Conservation (phyloP, 2,797 vertebrate species). For the Muscicapa striata region DNA sequence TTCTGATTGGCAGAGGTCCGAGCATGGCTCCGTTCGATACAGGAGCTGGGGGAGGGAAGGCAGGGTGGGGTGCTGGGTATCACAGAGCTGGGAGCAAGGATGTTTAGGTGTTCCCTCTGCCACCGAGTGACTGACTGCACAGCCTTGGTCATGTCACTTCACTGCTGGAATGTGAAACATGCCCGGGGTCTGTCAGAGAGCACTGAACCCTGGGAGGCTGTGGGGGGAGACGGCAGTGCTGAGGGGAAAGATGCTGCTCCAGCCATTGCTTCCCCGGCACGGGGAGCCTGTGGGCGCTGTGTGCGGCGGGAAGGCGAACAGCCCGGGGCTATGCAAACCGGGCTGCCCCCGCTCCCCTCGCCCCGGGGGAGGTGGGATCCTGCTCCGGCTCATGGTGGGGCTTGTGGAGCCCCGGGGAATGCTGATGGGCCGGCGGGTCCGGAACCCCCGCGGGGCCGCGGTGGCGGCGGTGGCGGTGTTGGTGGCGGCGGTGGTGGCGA, state of each 20-base stretch:
- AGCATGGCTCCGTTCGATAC: neutral
- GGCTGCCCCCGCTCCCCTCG: neutral
- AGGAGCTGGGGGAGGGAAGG: neutral
- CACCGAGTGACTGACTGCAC: neutral
- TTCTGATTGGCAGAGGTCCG: neutral
- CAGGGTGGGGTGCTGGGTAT: neutral
- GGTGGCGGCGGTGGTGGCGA: neutral
- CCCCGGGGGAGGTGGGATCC: neutral
- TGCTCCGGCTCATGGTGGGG: neutral
- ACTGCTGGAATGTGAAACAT: neutral
- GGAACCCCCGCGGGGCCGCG: neutral
- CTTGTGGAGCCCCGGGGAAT: neutral
- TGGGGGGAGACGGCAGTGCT: rapidly evolving
- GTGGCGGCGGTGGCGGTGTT: too few relatives aligned
- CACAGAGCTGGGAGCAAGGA: neutral
- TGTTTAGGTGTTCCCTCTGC: neutral
- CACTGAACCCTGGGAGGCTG: neutral
- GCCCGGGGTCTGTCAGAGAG: neutral
- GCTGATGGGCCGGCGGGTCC: neutral
- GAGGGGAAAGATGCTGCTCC: neutral
- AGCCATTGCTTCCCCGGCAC: neutral
- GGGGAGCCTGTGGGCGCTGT: neutral
- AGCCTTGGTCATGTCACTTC: neutral
- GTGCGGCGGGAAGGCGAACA: neutral
- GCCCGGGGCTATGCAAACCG: neutral